Evolutionary conservation across 2,888 invertebrate species (phyloP), one percentile per base, ranked within the genome.

Genomic region (Callyntrura sp.): DNA sequence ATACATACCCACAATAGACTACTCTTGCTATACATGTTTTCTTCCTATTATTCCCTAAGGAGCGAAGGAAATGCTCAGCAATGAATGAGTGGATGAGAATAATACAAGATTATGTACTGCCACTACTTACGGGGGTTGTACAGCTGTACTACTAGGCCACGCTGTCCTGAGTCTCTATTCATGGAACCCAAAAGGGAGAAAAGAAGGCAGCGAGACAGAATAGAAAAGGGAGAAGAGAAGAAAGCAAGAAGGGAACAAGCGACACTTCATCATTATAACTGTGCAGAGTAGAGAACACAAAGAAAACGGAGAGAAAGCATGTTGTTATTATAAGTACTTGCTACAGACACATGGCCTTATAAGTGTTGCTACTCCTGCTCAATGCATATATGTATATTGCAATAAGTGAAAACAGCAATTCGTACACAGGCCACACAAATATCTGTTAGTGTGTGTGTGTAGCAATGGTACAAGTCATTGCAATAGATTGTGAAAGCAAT

Each of bases 221-320:
- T 48, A 17, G 35, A 62, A 43, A 55, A 79, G 68, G 55, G 35
- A 45, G 25, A 81, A 68, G 51, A 45, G 60, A 70, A 28, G 28
- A 65, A 81, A 73, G 84, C 65, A 84, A 28, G 9, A 84, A 55
- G 17, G 68, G 28, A 43, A 51, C 45, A 76, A 79, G 84, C 83
- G 76, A 70, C 78, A 84, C 78, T 84, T 60, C 84, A 84, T 88
- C 88, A 88, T 88, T 84, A 88, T 81, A 83, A 83, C 82, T 76
- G 48, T 82, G 48, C 35, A 35, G 12, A 55, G 78, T 35, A 55
- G 78, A 88, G n/a, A 78, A 51, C 48, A 83, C 25, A 76, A 79
- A 43, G 35, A 25, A 48, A 11, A 83, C 4, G 45, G 35, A 35
- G 70, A 45, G n/a, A 43, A 70, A n/a, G 43, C 20, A 20, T 45